Conservation (phyloP, 1,140 invertebrate species). For the Scylla paramamosain region DNA sequence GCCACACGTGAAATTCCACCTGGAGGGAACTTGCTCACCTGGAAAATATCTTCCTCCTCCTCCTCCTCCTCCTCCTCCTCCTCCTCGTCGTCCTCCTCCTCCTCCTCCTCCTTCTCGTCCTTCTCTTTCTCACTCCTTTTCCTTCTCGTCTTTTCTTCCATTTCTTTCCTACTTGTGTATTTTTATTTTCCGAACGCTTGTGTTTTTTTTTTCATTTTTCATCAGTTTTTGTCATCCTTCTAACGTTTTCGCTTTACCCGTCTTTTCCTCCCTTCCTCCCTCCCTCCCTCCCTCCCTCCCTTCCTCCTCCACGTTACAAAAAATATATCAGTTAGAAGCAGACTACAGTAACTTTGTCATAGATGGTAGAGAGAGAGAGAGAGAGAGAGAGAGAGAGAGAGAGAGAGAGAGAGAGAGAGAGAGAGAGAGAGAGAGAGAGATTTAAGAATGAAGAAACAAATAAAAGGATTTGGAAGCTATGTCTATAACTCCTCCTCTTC, state of each 20-base stretch:
- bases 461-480: not conserved
- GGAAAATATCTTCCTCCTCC: not conserved
- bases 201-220: not conserved
- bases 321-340: too few species aligned
- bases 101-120: not conserved
- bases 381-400: too few species aligned
- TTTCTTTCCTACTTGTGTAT: not conserved
- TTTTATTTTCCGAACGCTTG: not conserved
- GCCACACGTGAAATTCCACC: not conserved
- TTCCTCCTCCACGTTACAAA: too few species aligned
- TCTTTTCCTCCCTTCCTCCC: not conserved
- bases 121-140: not conserved
- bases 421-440: too few species aligned
- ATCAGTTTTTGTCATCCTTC: not conserved
- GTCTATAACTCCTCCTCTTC: not conserved
- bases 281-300: not conserved
- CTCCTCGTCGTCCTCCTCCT: not conserved
- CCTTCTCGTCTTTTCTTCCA: not conserved
- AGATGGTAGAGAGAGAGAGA: too few species aligned
- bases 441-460: too few species aligned
- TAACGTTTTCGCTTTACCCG: not conserved
- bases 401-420: too few species aligned
- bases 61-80: not conserved
- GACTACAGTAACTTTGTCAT: too few species aligned
- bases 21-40: slow-evolving; percentile 1